Percentiles rank a stretch among this genome's conserved stretches.
Conservation (phyloP, 2,797 vertebrate species). For the Acomys russatus region DNA sequence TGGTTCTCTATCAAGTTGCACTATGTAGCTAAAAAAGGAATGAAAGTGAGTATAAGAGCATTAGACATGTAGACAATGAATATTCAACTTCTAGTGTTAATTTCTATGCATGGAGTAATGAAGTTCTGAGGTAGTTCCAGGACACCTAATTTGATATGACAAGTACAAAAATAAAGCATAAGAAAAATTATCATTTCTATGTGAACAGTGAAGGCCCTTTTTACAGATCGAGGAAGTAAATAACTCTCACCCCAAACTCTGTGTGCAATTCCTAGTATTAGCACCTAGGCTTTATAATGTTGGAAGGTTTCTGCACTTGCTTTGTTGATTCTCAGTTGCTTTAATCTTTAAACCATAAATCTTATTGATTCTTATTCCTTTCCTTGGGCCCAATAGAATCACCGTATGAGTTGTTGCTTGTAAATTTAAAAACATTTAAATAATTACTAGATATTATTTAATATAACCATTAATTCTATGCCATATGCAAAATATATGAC, state of each 20-base stretch:
- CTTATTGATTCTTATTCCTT: neutral
- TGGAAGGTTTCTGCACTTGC: neutral
- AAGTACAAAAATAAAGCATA: neutral
- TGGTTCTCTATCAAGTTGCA: neutral
- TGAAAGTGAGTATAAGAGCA: neutral
- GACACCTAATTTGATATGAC: neutral
- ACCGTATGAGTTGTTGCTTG: neutral
- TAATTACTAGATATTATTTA: neutral
- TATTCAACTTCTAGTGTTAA: neutral
- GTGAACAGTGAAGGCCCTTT: neutral
- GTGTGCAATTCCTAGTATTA: too few species aligned
- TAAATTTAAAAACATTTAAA: neutral
- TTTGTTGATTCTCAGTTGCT: neutral
- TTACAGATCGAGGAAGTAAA: neutral
- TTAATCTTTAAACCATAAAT: neutral
- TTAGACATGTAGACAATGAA: neutral
- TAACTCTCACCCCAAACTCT: neutral
- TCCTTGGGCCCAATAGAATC: neutral
- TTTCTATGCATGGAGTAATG: neutral
- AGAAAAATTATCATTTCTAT: neutral
- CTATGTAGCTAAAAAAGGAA: neutral
- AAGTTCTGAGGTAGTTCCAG: neutral
- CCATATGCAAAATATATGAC: neutral
- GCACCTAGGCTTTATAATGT: neutral
- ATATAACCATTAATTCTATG: neutral